phyloP scores from a whole-genome alignment of 2,113 vertebrate species.

The Excalfactoria chinensis region DNA sequence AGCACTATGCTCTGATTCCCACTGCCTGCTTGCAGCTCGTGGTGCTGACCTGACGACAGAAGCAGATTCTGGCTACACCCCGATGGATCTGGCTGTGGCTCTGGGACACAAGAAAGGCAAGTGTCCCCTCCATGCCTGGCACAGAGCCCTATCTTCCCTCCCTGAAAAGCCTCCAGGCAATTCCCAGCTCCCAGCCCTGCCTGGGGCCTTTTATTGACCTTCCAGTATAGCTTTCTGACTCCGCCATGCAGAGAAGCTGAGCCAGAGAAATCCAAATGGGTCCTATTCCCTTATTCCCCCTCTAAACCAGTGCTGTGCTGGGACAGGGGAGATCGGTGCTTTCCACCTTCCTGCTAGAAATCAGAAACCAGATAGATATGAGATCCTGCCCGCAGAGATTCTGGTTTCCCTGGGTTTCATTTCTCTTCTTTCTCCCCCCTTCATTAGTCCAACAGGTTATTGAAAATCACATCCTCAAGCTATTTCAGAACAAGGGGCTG shows the following conservation, averaged over 20 bases:
- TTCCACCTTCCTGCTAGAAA: neutral
- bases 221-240: neutral
- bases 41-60: slow-evolving; percentile 94
- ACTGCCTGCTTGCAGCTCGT: slow-evolving; percentile 67
- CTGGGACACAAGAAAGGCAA: slow-evolving; percentile 91
- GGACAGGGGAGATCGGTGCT: neutral
- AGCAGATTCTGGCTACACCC: slow-evolving; percentile 94
- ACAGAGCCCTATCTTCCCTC: neutral
- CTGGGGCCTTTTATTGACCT: neutral
- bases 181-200: neutral
- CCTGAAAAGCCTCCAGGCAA: neutral
- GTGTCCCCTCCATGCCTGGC: neutral
- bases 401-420: neutral
- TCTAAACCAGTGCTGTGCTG: neutral
- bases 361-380: fast-evolving
- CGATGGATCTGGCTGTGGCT: slow-evolving; percentile 93
- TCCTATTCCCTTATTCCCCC: neutral
- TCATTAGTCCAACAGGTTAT: slow-evolving; percentile 86
- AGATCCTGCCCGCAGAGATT: neutral
- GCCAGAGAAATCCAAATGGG: neutral
- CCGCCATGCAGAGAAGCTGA: fast-evolving
- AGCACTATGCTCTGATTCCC: neutral
- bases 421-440: neutral
- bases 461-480: slow-evolving; percentile 86
- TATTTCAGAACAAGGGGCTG: slow-evolving; percentile 69